Evolutionary conservation across 2,888 invertebrate species (phyloP).

Genomic region (Fabriciana adippe): DNA sequence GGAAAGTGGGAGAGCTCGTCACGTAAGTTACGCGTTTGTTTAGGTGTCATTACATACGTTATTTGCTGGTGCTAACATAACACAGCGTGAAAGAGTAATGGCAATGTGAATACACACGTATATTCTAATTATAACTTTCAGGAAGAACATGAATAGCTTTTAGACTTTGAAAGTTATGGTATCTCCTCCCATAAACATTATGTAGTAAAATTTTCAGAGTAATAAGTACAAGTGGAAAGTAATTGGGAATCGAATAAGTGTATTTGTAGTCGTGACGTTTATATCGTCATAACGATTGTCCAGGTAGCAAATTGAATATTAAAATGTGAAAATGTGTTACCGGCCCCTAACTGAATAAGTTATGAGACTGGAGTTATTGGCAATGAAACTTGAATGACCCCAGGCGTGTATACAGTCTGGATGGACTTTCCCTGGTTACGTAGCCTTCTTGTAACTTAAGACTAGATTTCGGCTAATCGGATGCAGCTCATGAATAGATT

Average conservation of each 20-base stretch:
- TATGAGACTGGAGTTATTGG: conserved; percentile 75
- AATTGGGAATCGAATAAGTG: conserved; percentile 15
- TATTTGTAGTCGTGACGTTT: conserved; percentile 52
- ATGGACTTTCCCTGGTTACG: conserved; percentile 70
- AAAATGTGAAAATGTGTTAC: conserved; percentile 74
- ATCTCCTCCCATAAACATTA: too few relatives aligned
- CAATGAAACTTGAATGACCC: conserved; percentile 79
- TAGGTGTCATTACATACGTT: conserved; percentile 38
- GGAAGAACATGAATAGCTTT: neutral
- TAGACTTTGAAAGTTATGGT: too few relatives aligned
- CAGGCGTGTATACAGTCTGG: conserved; percentile 62
- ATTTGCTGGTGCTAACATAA: conserved; percentile 35
- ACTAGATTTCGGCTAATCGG: conserved; percentile 14
- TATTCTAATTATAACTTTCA: conserved; percentile 1
- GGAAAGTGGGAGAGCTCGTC: conserved; percentile 53
- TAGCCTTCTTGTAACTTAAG: conserved; percentile 33
- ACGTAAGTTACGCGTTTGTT: conserved; percentile 44
- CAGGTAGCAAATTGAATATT: conserved; percentile 71
- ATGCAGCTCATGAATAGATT: conserved; percentile 1
- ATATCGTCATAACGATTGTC: conserved; percentile 64
- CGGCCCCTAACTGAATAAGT: conserved; percentile 78
- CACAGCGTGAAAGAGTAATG: conserved; percentile 10
- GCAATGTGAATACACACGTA: neutral
- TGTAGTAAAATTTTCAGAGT: neutral
- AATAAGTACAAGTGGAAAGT: conserved; percentile 3